A percentile compares a stretch with the other conserved stretches of the same genome.
Conservation (phyloP, 2,113 vertebrate genomes). For the Otolemur garnettii region DNA sequence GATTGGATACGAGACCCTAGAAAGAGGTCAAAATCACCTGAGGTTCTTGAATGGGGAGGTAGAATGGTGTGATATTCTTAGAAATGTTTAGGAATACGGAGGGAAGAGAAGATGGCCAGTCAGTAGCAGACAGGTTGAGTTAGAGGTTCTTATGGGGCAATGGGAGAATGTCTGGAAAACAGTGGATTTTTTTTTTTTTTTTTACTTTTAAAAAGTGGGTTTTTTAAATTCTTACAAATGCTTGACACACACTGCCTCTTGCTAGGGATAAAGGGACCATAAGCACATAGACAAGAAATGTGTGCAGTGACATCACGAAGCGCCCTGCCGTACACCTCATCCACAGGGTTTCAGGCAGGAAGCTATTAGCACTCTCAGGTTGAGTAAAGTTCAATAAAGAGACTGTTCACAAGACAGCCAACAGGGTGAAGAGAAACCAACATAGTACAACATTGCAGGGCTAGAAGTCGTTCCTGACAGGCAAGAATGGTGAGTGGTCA, state of each 20-base stretch:
- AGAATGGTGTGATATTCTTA: neutral
- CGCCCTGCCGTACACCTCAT: neutral
- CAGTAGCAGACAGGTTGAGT: neutral
- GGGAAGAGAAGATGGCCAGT: neutral
- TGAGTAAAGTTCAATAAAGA: neutral
- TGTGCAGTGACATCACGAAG: neutral
- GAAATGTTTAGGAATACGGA: neutral
- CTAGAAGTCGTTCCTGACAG: neutral
- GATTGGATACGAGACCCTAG: neutral
- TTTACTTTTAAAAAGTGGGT: neutral
- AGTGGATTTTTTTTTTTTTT: neutral
- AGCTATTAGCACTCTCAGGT: neutral
- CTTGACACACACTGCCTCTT: neutral
- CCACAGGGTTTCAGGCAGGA: neutral
- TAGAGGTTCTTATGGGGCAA: neutral
- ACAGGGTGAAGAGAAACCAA: slow-evolving; percentile 47
- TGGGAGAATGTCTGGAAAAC: neutral
- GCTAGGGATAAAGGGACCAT: neutral
- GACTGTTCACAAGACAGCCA: neutral
- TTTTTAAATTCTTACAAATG: neutral
- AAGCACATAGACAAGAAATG: neutral
- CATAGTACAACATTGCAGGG: neutral
- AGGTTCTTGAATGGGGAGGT: neutral
- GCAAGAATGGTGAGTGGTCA: neutral
- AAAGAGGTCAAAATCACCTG: neutral